Conservation (phyloP, 2,888 invertebrate species). For the Perizoma affinitatum region DNA sequence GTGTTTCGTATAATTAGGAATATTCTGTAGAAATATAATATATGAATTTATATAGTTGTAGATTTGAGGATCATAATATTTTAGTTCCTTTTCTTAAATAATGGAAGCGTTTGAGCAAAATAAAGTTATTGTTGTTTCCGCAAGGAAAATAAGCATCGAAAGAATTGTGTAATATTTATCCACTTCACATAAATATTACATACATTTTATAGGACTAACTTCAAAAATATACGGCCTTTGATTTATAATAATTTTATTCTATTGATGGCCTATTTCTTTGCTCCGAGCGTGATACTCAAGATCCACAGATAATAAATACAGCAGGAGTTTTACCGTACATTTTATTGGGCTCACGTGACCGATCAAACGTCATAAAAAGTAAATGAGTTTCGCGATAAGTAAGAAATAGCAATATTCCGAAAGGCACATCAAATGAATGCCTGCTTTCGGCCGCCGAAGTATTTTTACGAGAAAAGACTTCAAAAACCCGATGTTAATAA, state of each 20-base stretch:
- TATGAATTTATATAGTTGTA: too few species aligned
- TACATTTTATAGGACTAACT: too few species aligned
- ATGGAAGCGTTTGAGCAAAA: too few species aligned
- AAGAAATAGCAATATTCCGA: conserved; percentile 26
- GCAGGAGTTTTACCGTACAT: conserved; percentile 20
- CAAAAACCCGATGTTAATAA: conserved; percentile 27
- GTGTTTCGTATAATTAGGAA: conserved; percentile 13
- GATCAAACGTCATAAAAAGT: conserved; percentile 31
- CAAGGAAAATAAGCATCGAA: too few species aligned
- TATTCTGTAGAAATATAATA: too few species aligned
- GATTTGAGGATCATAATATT: too few species aligned
- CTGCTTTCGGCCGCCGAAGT: conserved; percentile 17
- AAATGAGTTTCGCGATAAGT: conserved; percentile 35
- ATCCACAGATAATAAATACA: conserved; percentile 8
- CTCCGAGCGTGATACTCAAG: neutral
- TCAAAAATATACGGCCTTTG: neutral
- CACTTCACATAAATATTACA: too few species aligned
- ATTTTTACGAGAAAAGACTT: conserved; percentile 28
- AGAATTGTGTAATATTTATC: too few species aligned
- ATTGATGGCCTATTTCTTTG: neutral
- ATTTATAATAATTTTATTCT: neutral
- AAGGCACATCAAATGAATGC: conserved; percentile 21
- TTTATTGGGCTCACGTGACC: conserved; percentile 34
- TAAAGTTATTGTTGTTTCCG: too few species aligned
- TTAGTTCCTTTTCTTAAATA: too few species aligned